These are phyloP conservation scores for Drosophila paracracens DNA, from an alignment of 2,888 invertebrate genomes.

Conservation along the genomic window DNA sequence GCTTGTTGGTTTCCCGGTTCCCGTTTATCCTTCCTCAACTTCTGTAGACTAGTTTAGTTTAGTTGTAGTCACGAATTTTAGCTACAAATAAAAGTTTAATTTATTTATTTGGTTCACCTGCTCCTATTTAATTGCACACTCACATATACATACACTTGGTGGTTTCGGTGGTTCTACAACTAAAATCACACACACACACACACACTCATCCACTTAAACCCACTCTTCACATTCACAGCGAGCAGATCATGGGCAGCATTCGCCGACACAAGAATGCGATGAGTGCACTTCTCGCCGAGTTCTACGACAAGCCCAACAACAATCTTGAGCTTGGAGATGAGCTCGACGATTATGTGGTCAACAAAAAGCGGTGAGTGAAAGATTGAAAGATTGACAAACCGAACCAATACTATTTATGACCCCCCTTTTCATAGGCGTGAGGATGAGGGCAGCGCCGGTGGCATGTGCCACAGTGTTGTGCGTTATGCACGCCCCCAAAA, in stretches of 20 bases:
- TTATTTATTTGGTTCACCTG: slow-evolving; percentile 54
- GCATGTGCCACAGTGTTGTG: slow-evolving; percentile 92
- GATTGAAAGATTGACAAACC: background rate
- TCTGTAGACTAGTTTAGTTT: slow-evolving; percentile 38
- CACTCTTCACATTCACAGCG: slow-evolving; percentile 84
- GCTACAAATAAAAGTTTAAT: slow-evolving; percentile 61
- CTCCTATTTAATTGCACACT: slow-evolving; percentile 50
- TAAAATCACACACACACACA: slow-evolving; percentile 19
- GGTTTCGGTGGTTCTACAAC: slow-evolving; percentile 54
- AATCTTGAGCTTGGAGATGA: slow-evolving; percentile 81
- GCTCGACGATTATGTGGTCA: slow-evolving; percentile 80
- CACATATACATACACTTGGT: slow-evolving; percentile 25
- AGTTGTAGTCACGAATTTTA: slow-evolving; percentile 26
- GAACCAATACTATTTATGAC: background rate
- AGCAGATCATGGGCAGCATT: slow-evolving; percentile 89
- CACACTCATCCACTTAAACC: slow-evolving; percentile 16
- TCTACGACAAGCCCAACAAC: slow-evolving; percentile 86
- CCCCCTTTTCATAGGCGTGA: slow-evolving; percentile 86
- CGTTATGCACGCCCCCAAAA: slow-evolving; percentile 92
- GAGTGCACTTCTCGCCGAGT: slow-evolving; percentile 90
- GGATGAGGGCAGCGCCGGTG: slow-evolving; percentile 88
- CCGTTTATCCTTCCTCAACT: slow-evolving; percentile 17
- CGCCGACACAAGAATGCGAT: slow-evolving; percentile 89
- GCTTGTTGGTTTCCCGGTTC: slow-evolving; percentile 42
- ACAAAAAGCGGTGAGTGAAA: slow-evolving; percentile 77